Evolutionary conservation across 2,888 invertebrate species (phyloP).

Genomic region (Ophioninae sp.): DNA sequence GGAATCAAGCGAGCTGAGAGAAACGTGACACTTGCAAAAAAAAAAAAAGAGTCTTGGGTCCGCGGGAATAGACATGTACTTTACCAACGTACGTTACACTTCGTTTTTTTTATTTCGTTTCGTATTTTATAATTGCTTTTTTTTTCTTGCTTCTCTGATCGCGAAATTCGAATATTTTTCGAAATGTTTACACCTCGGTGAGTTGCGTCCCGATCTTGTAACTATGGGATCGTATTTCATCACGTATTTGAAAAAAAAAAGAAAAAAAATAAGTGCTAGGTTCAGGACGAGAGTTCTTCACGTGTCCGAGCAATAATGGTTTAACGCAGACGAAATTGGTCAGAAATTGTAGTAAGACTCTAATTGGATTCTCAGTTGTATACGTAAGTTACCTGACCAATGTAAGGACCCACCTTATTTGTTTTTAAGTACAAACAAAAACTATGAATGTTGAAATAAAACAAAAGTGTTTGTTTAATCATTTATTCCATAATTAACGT

Average conservation of each 20-base stretch:
- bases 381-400: no score
- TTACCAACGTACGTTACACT: background rate
- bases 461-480: no score
- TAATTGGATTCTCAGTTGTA: no score
- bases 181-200: slow-evolving; percentile 50
- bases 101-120: background rate
- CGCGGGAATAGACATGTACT: slow-evolving; percentile 5
- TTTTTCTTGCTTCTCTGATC: slow-evolving; percentile 3
- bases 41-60: background rate
- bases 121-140: background rate
- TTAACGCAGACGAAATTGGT: background rate
- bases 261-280: background rate
- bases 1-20: slow-evolving; percentile 32
- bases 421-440: no score
- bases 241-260: slow-evolving; percentile 11
- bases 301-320: slow-evolving; percentile 14
- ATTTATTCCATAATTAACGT: no score
- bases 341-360: no score
- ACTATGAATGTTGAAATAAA: no score
- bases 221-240: slow-evolving; percentile 40
- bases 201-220: slow-evolving; percentile 15
- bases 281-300: background rate
- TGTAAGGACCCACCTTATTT: no score
- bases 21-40: slow-evolving; percentile 38
- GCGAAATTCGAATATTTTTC: slow-evolving; percentile 46